phyloP scores from a whole-genome alignment of 2,113 vertebrate species.

The Brachyistius frenatus region DNA sequence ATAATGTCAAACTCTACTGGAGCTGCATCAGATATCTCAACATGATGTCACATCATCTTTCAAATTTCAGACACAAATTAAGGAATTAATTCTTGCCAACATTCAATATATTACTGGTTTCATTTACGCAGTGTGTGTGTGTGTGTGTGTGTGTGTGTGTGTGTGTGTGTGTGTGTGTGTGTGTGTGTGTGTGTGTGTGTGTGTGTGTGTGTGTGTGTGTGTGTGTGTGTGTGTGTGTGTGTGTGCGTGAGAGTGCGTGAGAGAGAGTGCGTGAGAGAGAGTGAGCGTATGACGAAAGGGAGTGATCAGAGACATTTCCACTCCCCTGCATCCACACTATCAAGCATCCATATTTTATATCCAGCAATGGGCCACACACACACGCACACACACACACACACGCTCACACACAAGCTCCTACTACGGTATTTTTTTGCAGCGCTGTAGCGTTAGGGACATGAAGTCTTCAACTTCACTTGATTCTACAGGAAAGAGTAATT shows the following conservation, averaged over 20 bases:
- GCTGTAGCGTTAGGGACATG: conserved; percentile 28
- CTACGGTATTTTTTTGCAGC: conserved; percentile 8
- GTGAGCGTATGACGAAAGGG: neutral
- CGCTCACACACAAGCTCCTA: conserved; percentile 23
- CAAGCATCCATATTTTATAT: conserved; percentile 73
- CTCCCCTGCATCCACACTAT: conserved; percentile 60
- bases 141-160: neutral
- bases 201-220: no score
- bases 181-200: conserved; percentile 37
- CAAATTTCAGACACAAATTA: no score
- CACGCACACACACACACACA: conserved; percentile 11
- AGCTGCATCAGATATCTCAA: no score
- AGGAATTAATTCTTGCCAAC: neutral
- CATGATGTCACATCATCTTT: no score
- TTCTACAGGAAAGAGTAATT: conserved; percentile 56
- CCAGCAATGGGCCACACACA: conserved; percentile 42
- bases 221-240: conserved; percentile 1
- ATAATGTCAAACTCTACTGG: no score
- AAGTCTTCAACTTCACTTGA: conserved; percentile 42
- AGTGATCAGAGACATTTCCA: conserved; percentile 63
- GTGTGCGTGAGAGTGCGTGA: conserved; percentile 12
- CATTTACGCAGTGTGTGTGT: neutral
- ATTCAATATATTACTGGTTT: neutral
- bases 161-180: neutral
- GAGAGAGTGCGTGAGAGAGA: conserved; percentile 36